These are phyloP conservation scores for Onychomys arenicola DNA, from an alignment of 2,797 vertebrate genomes.

Conservation along the genomic window DNA sequence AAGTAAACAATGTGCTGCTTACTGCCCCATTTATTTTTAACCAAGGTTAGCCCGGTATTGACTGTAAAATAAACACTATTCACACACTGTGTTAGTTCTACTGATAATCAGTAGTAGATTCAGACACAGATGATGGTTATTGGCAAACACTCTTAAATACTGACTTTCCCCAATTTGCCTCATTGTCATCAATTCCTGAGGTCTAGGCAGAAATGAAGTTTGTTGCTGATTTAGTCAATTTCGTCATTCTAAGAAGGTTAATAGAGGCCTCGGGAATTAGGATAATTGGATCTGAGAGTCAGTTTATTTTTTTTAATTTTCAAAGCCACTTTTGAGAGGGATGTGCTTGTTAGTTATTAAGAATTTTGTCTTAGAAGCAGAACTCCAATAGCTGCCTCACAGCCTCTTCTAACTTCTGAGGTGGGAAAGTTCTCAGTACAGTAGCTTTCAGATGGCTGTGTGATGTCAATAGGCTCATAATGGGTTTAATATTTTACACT, in stretches of 20 bases:
- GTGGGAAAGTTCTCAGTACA: background rate
- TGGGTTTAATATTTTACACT: background rate
- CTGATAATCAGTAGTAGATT: background rate
- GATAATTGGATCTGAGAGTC: background rate
- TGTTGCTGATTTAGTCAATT: background rate
- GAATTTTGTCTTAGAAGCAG: background rate
- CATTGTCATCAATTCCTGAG: background rate
- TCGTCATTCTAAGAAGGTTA: background rate
- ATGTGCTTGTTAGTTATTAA: background rate
- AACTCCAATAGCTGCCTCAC: background rate
- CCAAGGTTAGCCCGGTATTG: background rate
- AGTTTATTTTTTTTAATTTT: background rate
- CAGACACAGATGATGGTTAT: background rate
- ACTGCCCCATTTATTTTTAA: background rate
- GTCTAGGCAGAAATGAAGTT: background rate
- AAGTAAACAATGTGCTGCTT: background rate
- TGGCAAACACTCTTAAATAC: background rate
- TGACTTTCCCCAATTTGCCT: background rate
- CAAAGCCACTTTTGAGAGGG: background rate
- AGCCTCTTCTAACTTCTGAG: background rate
- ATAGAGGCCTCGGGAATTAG: background rate
- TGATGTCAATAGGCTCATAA: background rate
- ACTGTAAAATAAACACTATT: constrained; percentile 31
- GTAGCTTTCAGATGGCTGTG: background rate
- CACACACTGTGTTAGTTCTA: background rate